These are phyloP conservation scores for Phrynocephalus guinanensis DNA, from an alignment of 2,797 vertebrate genomes.

Conservation along the genomic window DNA sequence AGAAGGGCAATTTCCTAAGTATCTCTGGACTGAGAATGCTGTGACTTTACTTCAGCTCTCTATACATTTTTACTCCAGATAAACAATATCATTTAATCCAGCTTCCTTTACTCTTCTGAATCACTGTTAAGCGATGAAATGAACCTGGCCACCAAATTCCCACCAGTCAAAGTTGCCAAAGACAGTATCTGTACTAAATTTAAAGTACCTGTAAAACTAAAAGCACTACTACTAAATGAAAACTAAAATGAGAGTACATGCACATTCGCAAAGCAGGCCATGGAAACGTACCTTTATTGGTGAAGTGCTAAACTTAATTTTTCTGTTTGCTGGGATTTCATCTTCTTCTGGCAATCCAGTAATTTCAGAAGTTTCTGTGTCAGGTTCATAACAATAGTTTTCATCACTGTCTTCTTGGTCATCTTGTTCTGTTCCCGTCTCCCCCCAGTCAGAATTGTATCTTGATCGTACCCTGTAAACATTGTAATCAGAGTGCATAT, in stretches of 20 bases:
- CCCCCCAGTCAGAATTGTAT: constrained; percentile 92
- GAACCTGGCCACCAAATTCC: not conserved
- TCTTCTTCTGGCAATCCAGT: constrained; percentile 90
- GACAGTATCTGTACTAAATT: constrained; percentile 24
- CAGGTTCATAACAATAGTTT: constrained; percentile 89
- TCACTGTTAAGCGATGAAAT: not conserved
- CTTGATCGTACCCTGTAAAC: constrained; percentile 86
- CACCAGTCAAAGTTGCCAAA: constrained; percentile 30
- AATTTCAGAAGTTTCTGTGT: constrained; percentile 90
- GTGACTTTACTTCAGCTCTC: not conserved
- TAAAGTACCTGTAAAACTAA: constrained; percentile 6
- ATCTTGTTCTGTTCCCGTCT: constrained; percentile 91
- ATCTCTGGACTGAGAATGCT: not conserved
- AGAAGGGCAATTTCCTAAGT: not conserved
- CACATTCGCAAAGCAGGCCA: constrained; percentile 9
- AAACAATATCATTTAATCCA: not conserved
- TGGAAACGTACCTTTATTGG: constrained; percentile 89
- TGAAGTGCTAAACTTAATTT: constrained; percentile 93
- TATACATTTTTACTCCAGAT: not conserved
- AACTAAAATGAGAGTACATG: constrained; percentile 17
- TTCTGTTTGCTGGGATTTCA: constrained; percentile 89
- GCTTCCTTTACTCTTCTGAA: not conserved
- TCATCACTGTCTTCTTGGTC: constrained; percentile 93
- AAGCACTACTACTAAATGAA: not conserved
- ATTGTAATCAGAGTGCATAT: constrained; percentile 88